Base-by-base conservation (phyloP, 2,888 invertebrate genomes). In the Amphipyra berbera region DNA sequence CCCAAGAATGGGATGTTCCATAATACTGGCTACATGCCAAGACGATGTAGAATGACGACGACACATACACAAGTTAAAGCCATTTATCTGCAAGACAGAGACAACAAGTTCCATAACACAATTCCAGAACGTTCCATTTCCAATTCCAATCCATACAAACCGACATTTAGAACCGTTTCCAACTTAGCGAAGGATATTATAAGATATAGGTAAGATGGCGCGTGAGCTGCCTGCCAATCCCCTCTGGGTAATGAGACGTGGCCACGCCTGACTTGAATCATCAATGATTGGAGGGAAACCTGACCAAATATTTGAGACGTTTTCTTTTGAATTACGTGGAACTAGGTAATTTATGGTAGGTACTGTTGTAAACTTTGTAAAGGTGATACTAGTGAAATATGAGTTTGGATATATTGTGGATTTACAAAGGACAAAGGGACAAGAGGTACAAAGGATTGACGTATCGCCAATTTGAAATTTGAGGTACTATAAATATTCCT, bases 191-290 rank as follows among this genome's bases (percentile, higher is more conserved):
- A 33, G 46, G 41, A 42, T 54, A 44, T 44, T 40, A 35, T 33
- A 52, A 72, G 54, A 41, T 72, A 52, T 35, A 67, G 67, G 41
- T 61, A 33, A 33, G 66, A 7, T 13, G 40, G 54, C 21, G 30
- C 70, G 73, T 70, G 70, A 15, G n/a, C 1, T 0, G 74, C 53
- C 37, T 74, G 48, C 59, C 33, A n/a, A 49, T 10, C 5, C 47
- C 21, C 48, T 38, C 27, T 14, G 62, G 57, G 77, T 63, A 74
- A 77, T 68, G 74, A 74, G 68, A 27, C 71, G 68, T 57, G 57
- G 46, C n/a, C 7, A n/a, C 10, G 35, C 58, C 61, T 68, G 74
- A 68, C n/a, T n/a, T 42, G 76, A 77, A 77, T 76, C 56, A 60
- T 56, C 57, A 67, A 70, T 61, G 48, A 27, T 37, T 2, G 42